Evolutionary conservation across 1,140 invertebrate species (phyloP), one percentile per base, ranked within the genome.

Genomic region (Sipha flava): DNA sequence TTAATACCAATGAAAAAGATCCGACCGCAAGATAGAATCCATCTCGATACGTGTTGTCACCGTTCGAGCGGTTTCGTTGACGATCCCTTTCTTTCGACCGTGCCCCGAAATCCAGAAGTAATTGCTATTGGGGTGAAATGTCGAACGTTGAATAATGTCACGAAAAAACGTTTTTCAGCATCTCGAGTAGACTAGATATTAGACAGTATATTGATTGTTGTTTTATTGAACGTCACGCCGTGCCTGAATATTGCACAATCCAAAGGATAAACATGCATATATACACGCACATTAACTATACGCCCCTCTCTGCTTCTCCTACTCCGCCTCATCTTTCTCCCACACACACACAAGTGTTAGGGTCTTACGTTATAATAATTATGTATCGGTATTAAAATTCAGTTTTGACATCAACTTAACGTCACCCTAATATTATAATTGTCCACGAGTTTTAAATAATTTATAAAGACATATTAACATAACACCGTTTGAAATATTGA

Each of bases 141-240:
- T 70, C 40, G 21, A 70, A 70, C 23, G 23, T 10, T 70, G 23
- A 70, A 70, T 47, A 70, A 47, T 70, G 40, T 45, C 23, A 12
- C 16, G 23, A 4, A 23, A 70, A 70, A 70, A 47, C 23, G 40
- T 70, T 45, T 68, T 18, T 47, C 40, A 47, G 23, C 29, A 70
- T 47, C 23, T 47, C 16, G 21, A 70, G 37, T 66, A 26, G 16
- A 29, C 40, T 66, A 66, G 37, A 45, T 29, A 29, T 29, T 29
- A 70, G 23, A 70, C 16, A 29, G 40, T 47, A 29, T 70, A 70
- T 70, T 70, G 66, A 70, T 70, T 70, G 66, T 70, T 70, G 26
- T 68, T 68, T 68, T 68, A 68, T 68, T 70, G 45, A 29, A 70
- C 66, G 23, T 47, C 43, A 45, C 23, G n/a, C n/a, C 5, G 62